These are phyloP conservation scores for Boleophthalmus pectinirostris DNA, from an alignment of 2,113 vertebrate species.

Conservation along the genomic window DNA sequence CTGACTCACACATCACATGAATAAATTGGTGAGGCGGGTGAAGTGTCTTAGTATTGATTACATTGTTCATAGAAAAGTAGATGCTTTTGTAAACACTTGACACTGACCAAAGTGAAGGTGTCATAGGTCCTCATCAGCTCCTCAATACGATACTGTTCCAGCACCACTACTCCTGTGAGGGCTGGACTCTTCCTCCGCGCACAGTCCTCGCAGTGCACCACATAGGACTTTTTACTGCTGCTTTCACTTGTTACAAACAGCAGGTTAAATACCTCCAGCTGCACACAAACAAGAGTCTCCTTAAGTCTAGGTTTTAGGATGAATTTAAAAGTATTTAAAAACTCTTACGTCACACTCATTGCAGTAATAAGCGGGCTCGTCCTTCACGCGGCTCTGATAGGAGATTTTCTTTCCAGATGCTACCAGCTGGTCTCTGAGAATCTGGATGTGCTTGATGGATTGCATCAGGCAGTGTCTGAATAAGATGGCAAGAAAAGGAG, in stretches of 20 bases:
- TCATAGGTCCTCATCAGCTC: slow-evolving; percentile 89
- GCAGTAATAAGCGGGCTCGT: slow-evolving; percentile 93
- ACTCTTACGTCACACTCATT: slow-evolving; percentile 89
- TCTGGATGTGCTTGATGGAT: slow-evolving; percentile 90
- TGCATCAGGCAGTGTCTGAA: slow-evolving; percentile 89
- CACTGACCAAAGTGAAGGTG: slow-evolving; percentile 85
- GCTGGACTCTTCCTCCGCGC: slow-evolving; percentile 78
- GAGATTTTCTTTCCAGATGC: slow-evolving; percentile 88
- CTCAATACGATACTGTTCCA: slow-evolving; percentile 89
- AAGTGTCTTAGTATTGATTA: background rate
- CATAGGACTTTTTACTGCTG: slow-evolving; percentile 85
- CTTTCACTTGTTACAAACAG: slow-evolving; percentile 91
- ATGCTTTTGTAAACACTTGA: background rate
- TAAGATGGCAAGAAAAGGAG: background rate
- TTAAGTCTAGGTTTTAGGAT: background rate
- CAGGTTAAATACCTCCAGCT: slow-evolving; percentile 92
- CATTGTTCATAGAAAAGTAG: background rate
- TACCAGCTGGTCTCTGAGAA: slow-evolving; percentile 84
- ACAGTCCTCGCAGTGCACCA: slow-evolving; percentile 92
- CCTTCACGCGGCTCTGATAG: slow-evolving; percentile 89
- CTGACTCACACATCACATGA: background rate
- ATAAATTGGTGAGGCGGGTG: background rate
- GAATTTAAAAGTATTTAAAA: background rate
- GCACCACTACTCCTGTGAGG: slow-evolving; percentile 84
- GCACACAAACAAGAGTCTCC: slow-evolving; percentile 25